Base-by-base conservation (phyloP, 2,888 invertebrate genomes). In the Hirtodrosophila histrioides region DNA sequence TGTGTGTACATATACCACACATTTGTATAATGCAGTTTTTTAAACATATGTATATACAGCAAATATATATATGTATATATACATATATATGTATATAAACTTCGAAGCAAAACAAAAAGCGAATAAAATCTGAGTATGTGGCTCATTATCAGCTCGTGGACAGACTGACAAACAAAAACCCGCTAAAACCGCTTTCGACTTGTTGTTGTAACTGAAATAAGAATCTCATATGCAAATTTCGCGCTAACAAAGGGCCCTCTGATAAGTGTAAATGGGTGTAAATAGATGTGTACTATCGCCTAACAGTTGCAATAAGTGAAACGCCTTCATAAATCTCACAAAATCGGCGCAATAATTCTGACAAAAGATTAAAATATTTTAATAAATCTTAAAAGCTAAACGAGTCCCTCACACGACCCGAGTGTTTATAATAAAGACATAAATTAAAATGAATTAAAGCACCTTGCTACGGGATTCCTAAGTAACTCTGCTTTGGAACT, bases 301-400 rank as follows among this genome's bases (percentile, higher is more conserved):
- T 27, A 45, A 43, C 36, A 51, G 24, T 39, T 56, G 53, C 29
- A 51, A 48, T 49, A 36, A 55, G 36, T 11, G 17, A 17, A 39
- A 44, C 9, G 6, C 9, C n/a, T 49, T 58, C 46, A 72, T 86
- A 82, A 79, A 78, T 83, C 66, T 49, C 17, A 33, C 37, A 12
- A 69, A 72, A 57, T 60, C 53, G 54, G 61, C 53, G 66, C 37
- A 62, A 74, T 78, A 74, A 69, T 67, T 51, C 67, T 67, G 78
- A 74, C 86, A 50, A 74, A 78, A 83, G 86, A 83, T 83, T 84
- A 83, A 74, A 69, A 69, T 78, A 71, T 67, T 61, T 58, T 69
- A 76, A 86, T 83, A 83, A 86, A 83, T 83, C 69, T 76, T 41
- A 7, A 46, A 17, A 17, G 17, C 17, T 17, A 17, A 17, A 56